These are phyloP conservation scores for Prunella himalayana DNA, from an alignment of 2,113 vertebrate genomes.

Conservation along the genomic window DNA sequence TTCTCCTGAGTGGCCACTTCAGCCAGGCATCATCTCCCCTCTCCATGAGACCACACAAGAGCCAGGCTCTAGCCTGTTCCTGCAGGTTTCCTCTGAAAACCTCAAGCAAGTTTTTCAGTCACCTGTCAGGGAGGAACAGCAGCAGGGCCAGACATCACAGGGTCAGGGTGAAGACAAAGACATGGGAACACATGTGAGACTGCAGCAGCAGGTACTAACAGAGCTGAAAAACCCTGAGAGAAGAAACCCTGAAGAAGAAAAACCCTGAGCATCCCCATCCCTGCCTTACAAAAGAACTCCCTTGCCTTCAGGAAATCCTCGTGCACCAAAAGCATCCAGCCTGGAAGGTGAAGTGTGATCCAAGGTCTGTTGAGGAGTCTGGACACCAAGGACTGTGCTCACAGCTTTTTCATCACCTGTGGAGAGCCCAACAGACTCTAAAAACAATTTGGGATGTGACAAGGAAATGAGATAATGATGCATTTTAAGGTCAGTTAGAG, in stretches of 20 bases:
- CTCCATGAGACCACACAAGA: background rate
- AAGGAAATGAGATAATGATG: background rate
- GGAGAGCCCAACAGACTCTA: background rate
- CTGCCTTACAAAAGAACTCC: background rate
- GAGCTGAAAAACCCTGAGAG: background rate
- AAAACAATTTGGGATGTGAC: background rate
- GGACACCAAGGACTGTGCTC: fast-evolving
- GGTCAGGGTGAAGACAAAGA: background rate
- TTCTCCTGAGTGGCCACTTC: background rate
- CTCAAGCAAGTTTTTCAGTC: background rate
- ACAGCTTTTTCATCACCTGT: fast-evolving
- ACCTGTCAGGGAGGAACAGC: background rate
- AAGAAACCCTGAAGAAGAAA: too few species aligned
- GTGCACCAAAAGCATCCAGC: background rate
- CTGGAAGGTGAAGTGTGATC: background rate
- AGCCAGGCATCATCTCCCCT: background rate
- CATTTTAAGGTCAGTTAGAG: background rate
- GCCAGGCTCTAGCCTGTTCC: background rate
- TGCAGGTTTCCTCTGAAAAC: background rate
- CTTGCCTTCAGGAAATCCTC: background rate
- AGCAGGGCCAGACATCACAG: background rate
- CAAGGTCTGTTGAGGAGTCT: background rate
- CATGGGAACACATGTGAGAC: background rate
- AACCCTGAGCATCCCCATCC: background rate
- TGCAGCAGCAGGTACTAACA: background rate